These are phyloP conservation scores for Pterocles burchelli DNA, from an alignment of 2,113 vertebrate species.

Conservation along the genomic window DNA sequence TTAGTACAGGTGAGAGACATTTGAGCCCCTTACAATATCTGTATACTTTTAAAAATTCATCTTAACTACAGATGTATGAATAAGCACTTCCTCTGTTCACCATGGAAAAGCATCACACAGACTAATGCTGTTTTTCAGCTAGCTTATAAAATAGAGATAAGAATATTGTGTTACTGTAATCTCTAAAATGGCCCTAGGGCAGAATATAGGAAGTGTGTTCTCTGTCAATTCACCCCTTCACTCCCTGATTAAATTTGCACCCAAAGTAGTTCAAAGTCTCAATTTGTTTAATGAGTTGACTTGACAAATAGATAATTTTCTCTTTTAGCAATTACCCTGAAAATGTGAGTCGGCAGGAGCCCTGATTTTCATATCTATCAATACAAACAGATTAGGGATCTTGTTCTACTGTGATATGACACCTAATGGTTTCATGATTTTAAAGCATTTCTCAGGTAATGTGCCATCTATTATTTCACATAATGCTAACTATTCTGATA, in stretches of 20 bases:
- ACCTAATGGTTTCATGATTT: not conserved
- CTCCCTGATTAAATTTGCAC: conserved; percentile 26
- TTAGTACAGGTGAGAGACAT: not conserved
- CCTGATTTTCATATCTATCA: not conserved
- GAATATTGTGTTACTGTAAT: not conserved
- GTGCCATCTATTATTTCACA: not conserved
- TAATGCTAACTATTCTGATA: not conserved
- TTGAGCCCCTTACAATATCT: not conserved
- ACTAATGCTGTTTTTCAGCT: not conserved
- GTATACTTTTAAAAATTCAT: not conserved
- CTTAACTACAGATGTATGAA: not conserved
- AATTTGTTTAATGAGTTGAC: conserved; percentile 33
- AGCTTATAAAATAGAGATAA: not conserved
- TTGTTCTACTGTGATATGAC: not conserved
- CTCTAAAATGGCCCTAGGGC: not conserved
- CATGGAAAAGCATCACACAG: not conserved
- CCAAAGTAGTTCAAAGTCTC: conserved; percentile 31
- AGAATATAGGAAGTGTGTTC: not conserved
- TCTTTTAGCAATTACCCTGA: not conserved
- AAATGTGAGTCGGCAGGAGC: not conserved
- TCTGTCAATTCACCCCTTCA: not conserved
- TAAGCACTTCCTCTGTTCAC: not conserved
- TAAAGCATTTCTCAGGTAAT: not conserved
- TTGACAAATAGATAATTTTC: not conserved
- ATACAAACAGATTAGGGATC: not conserved